Evolutionary conservation across 2,888 invertebrate species (phyloP), one percentile per base, ranked within the genome.

Genomic region (Lochmaea crataegi): DNA sequence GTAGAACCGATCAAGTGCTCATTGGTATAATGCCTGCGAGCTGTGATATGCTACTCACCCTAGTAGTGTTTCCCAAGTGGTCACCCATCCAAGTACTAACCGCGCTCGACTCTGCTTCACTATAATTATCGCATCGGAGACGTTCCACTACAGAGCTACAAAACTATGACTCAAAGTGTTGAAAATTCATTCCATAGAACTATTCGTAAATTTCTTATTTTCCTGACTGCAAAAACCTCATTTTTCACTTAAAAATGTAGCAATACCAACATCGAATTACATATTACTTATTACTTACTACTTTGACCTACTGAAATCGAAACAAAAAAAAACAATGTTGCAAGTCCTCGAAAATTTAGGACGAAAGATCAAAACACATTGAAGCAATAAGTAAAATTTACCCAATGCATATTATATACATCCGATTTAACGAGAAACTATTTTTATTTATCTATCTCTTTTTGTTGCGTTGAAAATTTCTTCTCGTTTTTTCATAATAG

Each of bases 341-440:
- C 61, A 70, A 63, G 65, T 58, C 51, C 42, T 60, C 60, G 74
- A 80, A 32, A 32, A 82, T 81, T 80, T 82, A 74, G 83, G 82
- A 81, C 83, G 76, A 76, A 66, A 71, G 64, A 70, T 63, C 70
- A 75, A 68, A 76, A 71, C 71, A 67, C 74, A 68, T 77, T 79
- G 79, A 76, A 73, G 81, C 80, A 82, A 82, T 80, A 78, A 77
- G 78, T 77, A 80, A 82, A 81, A 81, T 79, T 80, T 81, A 80
- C 82, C 7, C 81, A 82, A 83, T 80, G 61, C 64, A 68, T 68
- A n/a, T n/a, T n/a, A n/a, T n/a, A 53, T 65, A 71, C 71, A 74
- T 76, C 76, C 74, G 76, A 76, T 72, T 61, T 75, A 77, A 74
- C 68, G 76, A 74, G 77, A 78, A 79, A 76, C 76, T 79, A 68